Percentiles rank a stretch among this genome's conserved stretches.
phyloP scores from a whole-genome alignment of 2,888 invertebrate genomes.

The Phyto melanocephala region DNA sequence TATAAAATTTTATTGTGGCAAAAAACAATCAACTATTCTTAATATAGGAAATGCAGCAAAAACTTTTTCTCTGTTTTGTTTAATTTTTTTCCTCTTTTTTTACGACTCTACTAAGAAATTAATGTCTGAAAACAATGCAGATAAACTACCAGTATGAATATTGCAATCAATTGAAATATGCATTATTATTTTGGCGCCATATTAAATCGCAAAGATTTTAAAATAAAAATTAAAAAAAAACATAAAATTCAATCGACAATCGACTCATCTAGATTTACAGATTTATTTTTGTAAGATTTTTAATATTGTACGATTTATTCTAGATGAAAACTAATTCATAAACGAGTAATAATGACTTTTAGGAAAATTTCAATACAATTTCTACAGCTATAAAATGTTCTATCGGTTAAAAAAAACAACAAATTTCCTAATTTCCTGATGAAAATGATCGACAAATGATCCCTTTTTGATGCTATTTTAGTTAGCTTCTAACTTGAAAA shows the following conservation, averaged over 20 bases:
- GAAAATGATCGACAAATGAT: too few species aligned
- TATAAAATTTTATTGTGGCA: slow-evolving; percentile 35
- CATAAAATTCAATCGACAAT: not conserved
- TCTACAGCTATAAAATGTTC: too few species aligned
- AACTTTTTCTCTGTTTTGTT: not conserved
- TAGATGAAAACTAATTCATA: too few species aligned
- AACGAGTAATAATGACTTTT: too few species aligned
- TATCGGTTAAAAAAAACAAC: too few species aligned
- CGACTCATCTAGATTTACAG: not conserved
- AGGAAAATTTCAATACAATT: too few species aligned
- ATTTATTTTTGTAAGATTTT: too few species aligned
- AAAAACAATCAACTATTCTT: slow-evolving; percentile 39
- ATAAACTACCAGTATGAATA: slow-evolving; percentile 33
- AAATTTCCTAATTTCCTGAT: too few species aligned
- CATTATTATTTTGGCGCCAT: slow-evolving; percentile 13
- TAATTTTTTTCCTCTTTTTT: not conserved
- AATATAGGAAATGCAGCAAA: slow-evolving; percentile 54
- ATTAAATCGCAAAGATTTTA: not conserved
- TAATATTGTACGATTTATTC: too few species aligned
- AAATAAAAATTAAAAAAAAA: not conserved
- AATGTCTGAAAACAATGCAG: slow-evolving; percentile 19
- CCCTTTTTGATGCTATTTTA: too few species aligned
- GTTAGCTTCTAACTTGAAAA: too few species aligned
- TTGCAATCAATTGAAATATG: slow-evolving; percentile 36
- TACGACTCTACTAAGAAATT: too few species aligned